Percentiles rank a stretch among this genome's conserved stretches.
Conservation (phyloP, 1,140 invertebrate species). For the Heliconius hewitsoni region DNA sequence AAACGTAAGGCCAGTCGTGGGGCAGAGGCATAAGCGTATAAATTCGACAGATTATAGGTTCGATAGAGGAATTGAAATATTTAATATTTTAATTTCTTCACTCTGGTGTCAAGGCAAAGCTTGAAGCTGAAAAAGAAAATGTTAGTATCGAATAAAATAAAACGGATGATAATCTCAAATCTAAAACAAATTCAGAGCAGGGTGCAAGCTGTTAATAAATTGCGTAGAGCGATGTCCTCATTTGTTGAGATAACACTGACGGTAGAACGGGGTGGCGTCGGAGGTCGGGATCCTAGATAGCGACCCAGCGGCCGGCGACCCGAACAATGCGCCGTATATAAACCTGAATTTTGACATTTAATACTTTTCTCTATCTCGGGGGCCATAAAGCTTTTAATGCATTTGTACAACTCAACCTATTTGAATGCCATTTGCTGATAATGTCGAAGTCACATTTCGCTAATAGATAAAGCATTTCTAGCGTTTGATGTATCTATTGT, state of each 20-base stretch:
- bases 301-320: conserved; percentile 55
- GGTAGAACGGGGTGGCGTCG: conserved; percentile 60
- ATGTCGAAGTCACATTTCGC: conserved; percentile 41
- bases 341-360: conserved; percentile 13
- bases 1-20: no score
- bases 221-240: conserved; percentile 62
- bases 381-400: conserved; percentile 39
- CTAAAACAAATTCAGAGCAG: not conserved
- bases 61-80: no score
- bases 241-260: conserved; percentile 71
- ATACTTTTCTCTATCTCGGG: conserved; percentile 19
- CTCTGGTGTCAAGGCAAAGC: no score
- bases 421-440: conserved; percentile 41
- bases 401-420: conserved; percentile 26
- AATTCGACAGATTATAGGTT: no score
- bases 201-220: conserved; percentile 46
- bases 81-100: no score
- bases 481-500: conserved; percentile 51
- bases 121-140: no score
- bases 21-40: no score
- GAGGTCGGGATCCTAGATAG: conserved; percentile 68
- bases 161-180: not conserved
- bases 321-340: conserved; percentile 30
- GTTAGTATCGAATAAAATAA: no score
- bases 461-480: conserved; percentile 47